These are phyloP conservation scores for Agapornis canus DNA, from an alignment of 2,797 vertebrate genomes.

Conservation along the genomic window DNA sequence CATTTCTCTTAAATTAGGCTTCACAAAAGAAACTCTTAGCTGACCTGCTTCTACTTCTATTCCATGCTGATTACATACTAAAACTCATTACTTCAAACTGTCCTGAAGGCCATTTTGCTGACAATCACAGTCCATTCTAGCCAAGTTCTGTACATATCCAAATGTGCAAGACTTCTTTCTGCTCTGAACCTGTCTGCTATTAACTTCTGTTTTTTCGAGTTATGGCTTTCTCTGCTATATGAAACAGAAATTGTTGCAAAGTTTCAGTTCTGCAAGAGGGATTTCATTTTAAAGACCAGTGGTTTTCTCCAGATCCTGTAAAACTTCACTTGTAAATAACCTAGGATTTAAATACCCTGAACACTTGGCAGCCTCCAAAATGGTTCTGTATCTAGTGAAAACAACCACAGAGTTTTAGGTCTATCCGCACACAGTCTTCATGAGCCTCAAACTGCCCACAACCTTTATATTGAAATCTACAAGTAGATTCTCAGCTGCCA, in stretches of 20 bases:
- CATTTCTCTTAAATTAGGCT: constrained; percentile 21
- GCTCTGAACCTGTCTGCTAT: background rate
- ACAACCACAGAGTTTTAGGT: background rate
- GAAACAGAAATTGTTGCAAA: constrained; percentile 12
- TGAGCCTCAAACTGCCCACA: background rate
- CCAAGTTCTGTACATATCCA: constrained; percentile 7
- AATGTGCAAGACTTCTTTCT: constrained; percentile 2
- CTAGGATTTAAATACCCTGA: constrained; percentile 1
- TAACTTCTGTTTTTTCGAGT: background rate
- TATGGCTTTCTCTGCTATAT: background rate
- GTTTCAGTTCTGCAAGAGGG: background rate
- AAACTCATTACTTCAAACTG: constrained; percentile 9
- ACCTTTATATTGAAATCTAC: constrained; percentile 14
- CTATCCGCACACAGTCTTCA: background rate
- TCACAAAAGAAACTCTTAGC: constrained; percentile 16
- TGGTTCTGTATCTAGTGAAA: background rate
- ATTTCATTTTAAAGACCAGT: constrained; percentile 30
- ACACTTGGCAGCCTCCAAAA: constrained; percentile 2
- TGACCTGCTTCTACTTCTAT: background rate
- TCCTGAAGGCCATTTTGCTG: constrained; percentile 4
- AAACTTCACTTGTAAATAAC: constrained; percentile 13
- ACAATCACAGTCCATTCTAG: background rate
- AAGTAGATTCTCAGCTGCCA: background rate
- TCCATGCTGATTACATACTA: background rate
- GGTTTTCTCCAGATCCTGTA: background rate